Percentiles rank a stretch among this genome's conserved stretches.
Evolutionary conservation across 2,113 vertebrate species (phyloP).

Genomic region (Rhinolophus ferrumequinum): DNA sequence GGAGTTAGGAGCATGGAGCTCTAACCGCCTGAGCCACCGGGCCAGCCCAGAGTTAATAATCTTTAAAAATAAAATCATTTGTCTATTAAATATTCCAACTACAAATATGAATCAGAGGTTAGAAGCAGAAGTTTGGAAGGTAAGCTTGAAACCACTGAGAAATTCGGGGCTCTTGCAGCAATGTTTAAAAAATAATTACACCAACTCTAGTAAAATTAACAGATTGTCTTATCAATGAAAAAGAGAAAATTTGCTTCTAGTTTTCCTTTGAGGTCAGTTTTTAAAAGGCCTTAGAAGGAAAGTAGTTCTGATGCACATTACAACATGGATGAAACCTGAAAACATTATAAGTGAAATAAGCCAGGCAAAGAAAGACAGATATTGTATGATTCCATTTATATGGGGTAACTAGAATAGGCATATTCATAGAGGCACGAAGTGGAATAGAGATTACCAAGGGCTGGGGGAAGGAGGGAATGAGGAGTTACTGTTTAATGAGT

Average conservation of each 20-base stretch:
- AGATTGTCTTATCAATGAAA: neutral
- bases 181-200: neutral
- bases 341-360: neutral
- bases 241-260: neutral
- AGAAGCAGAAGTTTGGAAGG: neutral
- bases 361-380: neutral
- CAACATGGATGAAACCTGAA: neutral
- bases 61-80: neutral
- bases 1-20: too few species aligned
- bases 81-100: neutral
- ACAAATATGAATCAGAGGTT: constrained; percentile 14
- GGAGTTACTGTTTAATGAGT: neutral
- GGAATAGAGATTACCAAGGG: neutral
- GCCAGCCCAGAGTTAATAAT: neutral
- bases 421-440: neutral
- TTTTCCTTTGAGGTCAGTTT: neutral
- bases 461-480: neutral
- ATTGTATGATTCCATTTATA: neutral
- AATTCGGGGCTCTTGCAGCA: neutral
- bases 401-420: neutral
- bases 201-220: neutral
- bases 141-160: neutral
- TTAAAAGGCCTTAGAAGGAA: neutral
- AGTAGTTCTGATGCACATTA: neutral
- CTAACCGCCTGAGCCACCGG: too few species aligned